Evolutionary conservation across 2,113 vertebrate species (phyloP), one percentile per base, ranked within the genome.

Genomic region (Melanerpes formicivorus): DNA sequence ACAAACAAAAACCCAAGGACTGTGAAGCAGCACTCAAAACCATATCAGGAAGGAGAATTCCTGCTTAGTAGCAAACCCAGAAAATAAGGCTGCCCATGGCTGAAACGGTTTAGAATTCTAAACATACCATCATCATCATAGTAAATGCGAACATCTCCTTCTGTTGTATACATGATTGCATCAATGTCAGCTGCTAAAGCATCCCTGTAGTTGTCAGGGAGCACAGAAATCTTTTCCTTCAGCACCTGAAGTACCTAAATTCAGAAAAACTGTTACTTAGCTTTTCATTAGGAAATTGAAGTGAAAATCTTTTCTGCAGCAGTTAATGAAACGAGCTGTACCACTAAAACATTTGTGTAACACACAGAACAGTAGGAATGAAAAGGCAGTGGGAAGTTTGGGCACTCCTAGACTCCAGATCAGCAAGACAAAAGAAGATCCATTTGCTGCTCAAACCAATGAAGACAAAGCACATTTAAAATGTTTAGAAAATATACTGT

Each of bases 61-160:
- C 75, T 91, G 60, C 50, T 84, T 48, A 82, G 22, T 5, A 80
- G 58, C 65, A 90, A 90, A 86, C 19, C 10, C 13, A 78, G 65
- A 58, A 62, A 84, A 48, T 32, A 74, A 78, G 44, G 25, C 42
- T 85, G 59, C 12, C 72, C 26, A 11, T 5, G 62, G 85, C 64
- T 64, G n/a, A 73, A 89, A 66, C 4, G 6, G 63, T 86, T 86
- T 46, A 88, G 60, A 84, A 58, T 90, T 87, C 79, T 78, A 92
- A 82, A 94, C 97, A 88, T 97, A 99, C 99, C 99, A 58, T 98
- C 97, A 69, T 99, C 98, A 82, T 99, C 98, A 54, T 98, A 99
- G 96, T 98, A 98, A 97, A 99, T 98, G 46, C 97, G 98, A 90
- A 99, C 98, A 78, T 99, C 98, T 63, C 98, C 98, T 62, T 98